Base-by-base conservation (phyloP, 2,888 invertebrate genomes). In the Dynastes grantii region DNA sequence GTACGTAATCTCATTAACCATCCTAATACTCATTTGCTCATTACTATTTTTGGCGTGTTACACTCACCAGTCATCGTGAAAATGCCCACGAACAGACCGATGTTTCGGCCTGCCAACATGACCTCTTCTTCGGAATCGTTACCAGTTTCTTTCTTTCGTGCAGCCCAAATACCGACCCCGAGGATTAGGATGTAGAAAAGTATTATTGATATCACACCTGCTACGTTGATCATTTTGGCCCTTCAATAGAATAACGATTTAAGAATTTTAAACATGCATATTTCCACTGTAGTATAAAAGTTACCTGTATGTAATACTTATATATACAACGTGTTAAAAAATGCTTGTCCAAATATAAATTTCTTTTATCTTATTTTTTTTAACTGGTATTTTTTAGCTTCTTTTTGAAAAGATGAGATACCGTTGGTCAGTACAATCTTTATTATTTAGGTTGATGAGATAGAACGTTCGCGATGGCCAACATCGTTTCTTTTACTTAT, bases 71-170 rank as follows among this genome's bases (percentile, higher is more conserved):
- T 99, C 99, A 99, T 99, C 45, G 99, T 99, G 87, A 99, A 99
- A 85, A 98, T 97, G 68, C 99, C 99, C 78, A 99, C 98, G 87
- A 99, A 95, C 75, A 98, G 91, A 5, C 99, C 97, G 86, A 99
- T 98, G 87, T 98, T 98, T 80, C 99, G 92, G 8, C 99, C 99
- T 0, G 99, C 99, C 87, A 99, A 90, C 98, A 99, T 99, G 79
- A 99, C 98, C 90, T 99, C 98, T 90, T 98, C 99, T 88, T 97
- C 97, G 76, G 96, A 96, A 89, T 96, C 95, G 90, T 96, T 95
- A 83, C 96, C 95, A 5, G 93, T 89, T 82, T 95, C 94, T 88
- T 98, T 98, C 90, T 98, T 99, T 85, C 97, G 92, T 40, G 94
- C 98, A 9, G 98, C 99, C 98, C 98, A 98, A 88, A 99, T 96